Base-by-base conservation (phyloP, 2,797 vertebrate genomes). In the Siniperca scherzeri region DNA sequence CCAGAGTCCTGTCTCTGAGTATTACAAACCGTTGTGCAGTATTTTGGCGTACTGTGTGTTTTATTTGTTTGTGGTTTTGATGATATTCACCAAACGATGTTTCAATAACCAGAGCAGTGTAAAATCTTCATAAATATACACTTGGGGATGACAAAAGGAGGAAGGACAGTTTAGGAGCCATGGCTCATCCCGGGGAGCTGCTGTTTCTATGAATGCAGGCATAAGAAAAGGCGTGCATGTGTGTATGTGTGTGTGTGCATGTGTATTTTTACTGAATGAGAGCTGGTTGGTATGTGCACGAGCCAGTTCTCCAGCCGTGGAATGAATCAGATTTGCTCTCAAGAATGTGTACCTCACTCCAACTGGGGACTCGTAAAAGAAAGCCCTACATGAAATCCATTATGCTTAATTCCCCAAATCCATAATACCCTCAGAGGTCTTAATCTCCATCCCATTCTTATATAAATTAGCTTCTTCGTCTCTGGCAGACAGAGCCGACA, bases 331-430 rank as follows among this genome's bases (percentile, higher is more conserved):
- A 91, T 89, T 79, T 87, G 85, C 87, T 90, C 88, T 89, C 83
- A 59, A 83, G 82, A 84, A 89, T 62, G 72, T 48, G 30, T 77
- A 84, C 83, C 83, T 89, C 88, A 89, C 86, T 89, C 89, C 84
- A 85, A 82, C 66, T 30, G 69, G 85, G 87, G 84, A 87, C 88
- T 89, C 75, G 74, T 90, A 87, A 91, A 93, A 93, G 90, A 94
- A 93, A 93, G 91, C 88, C 87, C 85, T 81, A 95, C 92, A 94
- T 93, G 91, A 94, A 94, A 92, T 93, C 93, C 90, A 94, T 95
- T 94, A 93, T 94, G 92, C 88, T 92, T 95, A 93, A 95, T 94
- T 93, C 94, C 90, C 91, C 87, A 92, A 93, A 94, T 94, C 93
- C 93, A 92, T 93, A 94, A 93, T 89, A 95, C 89, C 91, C 92